Percentiles rank a stretch among this genome's conserved stretches.
Evolutionary conservation across 2,888 invertebrate species (phyloP).

Genomic region (Agrotis puta): DNA sequence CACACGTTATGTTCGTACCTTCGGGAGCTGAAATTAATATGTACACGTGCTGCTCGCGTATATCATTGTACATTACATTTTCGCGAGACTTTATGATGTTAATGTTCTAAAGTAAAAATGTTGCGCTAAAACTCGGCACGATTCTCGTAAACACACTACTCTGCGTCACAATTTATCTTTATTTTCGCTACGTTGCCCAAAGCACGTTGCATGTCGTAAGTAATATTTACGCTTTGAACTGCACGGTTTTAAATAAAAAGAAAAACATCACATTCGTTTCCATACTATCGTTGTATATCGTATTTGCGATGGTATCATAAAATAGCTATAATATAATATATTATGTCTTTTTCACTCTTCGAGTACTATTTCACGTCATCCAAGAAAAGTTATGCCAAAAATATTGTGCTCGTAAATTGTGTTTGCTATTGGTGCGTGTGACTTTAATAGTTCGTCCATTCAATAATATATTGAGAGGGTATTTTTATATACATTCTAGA

Average conservation of each 20-base stretch:
- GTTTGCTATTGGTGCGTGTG: constrained; percentile 36
- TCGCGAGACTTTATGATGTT: constrained; percentile 43
- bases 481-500: constrained; percentile 20
- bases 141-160: constrained; percentile 51
- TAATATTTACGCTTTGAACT: constrained; percentile 24
- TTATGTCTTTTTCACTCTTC: constrained; percentile 21
- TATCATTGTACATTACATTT: constrained; percentile 30
- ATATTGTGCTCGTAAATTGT: constrained; percentile 39
- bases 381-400: constrained; percentile 28
- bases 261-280: constrained; percentile 15
- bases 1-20: constrained; percentile 41
- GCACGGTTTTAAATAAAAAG: constrained; percentile 20
- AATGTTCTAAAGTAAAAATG: constrained; percentile 55
- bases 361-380: constrained; percentile 39
- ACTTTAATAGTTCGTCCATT: constrained; percentile 44
- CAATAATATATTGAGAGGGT: constrained; percentile 24
- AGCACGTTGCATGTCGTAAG: constrained; percentile 38
- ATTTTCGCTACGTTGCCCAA: constrained; percentile 27
- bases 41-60: constrained; percentile 27
- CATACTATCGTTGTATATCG: constrained; percentile 1
- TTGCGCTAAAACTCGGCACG: constrained; percentile 36
- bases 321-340: constrained; percentile 24
- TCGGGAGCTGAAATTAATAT: constrained; percentile 42
- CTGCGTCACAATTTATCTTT: constrained; percentile 43
- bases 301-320: constrained; percentile 13